Evolutionary conservation across 2,797 vertebrate genomes (phyloP).

Genomic region (Mus spretus): DNA sequence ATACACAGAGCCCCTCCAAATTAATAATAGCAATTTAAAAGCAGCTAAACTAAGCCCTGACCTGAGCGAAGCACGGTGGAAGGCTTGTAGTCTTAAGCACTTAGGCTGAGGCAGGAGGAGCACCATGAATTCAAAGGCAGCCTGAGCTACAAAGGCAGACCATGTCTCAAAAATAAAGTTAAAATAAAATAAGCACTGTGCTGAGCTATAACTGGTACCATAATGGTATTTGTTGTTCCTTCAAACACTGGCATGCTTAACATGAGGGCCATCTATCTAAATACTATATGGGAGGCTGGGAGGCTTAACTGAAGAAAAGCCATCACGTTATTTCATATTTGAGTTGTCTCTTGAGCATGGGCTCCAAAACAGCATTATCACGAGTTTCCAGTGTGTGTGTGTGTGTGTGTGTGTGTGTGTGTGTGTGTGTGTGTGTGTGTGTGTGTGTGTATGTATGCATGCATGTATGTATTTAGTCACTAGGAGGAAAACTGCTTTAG

Average conservation of each 20-base stretch:
- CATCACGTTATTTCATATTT: constrained; percentile 45
- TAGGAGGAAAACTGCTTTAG: constrained; percentile 75
- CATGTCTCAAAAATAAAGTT: background rate
- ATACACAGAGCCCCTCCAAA: background rate
- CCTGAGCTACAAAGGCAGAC: background rate
- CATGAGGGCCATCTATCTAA: background rate
- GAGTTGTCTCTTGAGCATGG: background rate
- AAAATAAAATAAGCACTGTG: background rate
- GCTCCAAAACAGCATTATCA: constrained; percentile 39
- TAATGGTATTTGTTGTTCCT: constrained; percentile 42
- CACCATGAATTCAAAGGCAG: background rate
- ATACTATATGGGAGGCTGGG: constrained; percentile 23
- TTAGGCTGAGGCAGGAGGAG: background rate
- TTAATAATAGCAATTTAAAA: background rate
- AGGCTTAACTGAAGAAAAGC: constrained; percentile 60
- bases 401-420: no score
- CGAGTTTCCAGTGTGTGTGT: background rate
- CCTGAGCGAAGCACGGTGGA: background rate
- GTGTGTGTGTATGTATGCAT: background rate
- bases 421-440: background rate
- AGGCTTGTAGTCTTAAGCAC: background rate
- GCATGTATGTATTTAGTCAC: background rate
- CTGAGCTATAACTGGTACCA: constrained; percentile 45
- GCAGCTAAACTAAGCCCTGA: background rate
- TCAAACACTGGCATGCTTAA: constrained; percentile 56